Evolutionary conservation across 64 coral and sea anemone species (phyloP).

Genomic region (Pocillopora verrucosa): DNA sequence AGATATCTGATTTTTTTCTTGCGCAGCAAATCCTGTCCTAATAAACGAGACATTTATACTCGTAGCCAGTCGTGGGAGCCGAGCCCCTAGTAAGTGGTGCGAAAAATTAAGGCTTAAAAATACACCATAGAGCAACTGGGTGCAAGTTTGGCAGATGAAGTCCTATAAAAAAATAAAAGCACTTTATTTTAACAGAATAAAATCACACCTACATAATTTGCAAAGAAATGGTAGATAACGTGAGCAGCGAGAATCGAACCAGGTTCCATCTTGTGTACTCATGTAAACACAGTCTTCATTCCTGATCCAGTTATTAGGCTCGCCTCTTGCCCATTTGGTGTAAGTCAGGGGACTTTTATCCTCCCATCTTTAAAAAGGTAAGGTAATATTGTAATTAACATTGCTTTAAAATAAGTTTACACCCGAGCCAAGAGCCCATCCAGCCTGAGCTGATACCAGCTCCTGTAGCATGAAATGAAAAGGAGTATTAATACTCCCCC

Average conservation of each 20-base stretch:
- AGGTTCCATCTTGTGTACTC: not conserved
- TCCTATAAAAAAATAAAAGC: no score
- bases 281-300: conserved; percentile 10
- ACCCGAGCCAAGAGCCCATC: not conserved
- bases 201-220: not conserved
- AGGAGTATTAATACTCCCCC: no score
- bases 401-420: not conserved
- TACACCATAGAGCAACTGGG: no score
- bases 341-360: conserved; percentile 2
- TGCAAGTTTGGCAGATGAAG: not conserved
- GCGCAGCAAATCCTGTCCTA: no score
- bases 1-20: no score
- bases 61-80: no score
- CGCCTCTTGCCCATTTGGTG: conserved; percentile 4
- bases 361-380: not conserved
- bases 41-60: no score
- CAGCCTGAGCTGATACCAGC: no score
- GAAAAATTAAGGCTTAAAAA: no score
- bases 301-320: not conserved
- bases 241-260: not conserved
- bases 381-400: not conserved
- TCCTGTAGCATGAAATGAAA: no score
- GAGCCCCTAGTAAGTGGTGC: no score
- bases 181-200: not conserved
- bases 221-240: not conserved